A percentile compares a stretch with the other conserved stretches of the same genome.
Evolutionary conservation across 1,140 invertebrate species (phyloP).

Genomic region (Uloborus diversus): DNA sequence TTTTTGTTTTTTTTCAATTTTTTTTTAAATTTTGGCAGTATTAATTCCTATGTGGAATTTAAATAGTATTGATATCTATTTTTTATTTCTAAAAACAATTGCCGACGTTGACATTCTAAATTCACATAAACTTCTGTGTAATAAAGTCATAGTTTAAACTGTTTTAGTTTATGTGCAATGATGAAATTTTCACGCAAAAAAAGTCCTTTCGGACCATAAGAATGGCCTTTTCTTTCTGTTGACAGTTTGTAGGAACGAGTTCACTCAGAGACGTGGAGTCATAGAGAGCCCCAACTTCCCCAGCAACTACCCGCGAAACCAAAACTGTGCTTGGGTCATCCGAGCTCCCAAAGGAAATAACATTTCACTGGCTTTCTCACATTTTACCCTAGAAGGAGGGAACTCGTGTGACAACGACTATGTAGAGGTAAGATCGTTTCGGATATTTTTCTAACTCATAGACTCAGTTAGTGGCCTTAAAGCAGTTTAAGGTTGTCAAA

Average conservation of each 20-base stretch:
- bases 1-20: too few relatives aligned
- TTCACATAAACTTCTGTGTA: too few relatives aligned
- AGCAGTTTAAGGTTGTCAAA: too few relatives aligned
- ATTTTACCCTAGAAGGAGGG: slow-evolving; percentile 65
- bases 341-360: slow-evolving; percentile 68
- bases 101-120: too few relatives aligned
- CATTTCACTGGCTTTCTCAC: slow-evolving; percentile 68
- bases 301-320: slow-evolving; percentile 66
- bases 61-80: too few relatives aligned
- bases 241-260: slow-evolving; percentile 71
- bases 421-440: slow-evolving; percentile 58
- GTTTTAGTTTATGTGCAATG: too few relatives aligned
- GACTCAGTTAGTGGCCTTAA: too few relatives aligned
- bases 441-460: background rate
- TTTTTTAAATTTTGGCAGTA: too few relatives aligned
- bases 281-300: slow-evolving; percentile 75
- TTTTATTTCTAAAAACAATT: too few relatives aligned
- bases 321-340: slow-evolving; percentile 73
- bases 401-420: slow-evolving; percentile 63
- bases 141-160: too few relatives aligned
- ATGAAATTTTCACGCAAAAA: background rate
- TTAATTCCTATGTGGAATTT: too few relatives aligned
- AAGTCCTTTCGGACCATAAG: too few relatives aligned
- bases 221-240: slow-evolving; percentile 22
- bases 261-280: slow-evolving; percentile 74